Conservation (phyloP, 2,113 vertebrate species). For the Entosphenus tridentatus region DNA sequence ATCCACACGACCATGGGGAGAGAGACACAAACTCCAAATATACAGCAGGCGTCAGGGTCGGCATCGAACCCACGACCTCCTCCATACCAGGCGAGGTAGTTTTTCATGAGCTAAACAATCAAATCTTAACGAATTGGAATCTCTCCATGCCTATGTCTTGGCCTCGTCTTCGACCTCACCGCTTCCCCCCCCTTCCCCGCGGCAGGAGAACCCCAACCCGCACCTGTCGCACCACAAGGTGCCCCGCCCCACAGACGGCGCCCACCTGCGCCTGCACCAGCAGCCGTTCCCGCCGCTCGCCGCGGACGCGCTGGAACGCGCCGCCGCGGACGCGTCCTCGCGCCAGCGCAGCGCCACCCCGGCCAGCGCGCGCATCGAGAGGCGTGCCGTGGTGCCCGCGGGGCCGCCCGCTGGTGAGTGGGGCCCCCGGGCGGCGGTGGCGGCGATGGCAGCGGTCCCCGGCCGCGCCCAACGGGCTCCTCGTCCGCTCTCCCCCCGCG, state of each 20-base stretch:
- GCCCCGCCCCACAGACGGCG: constrained; percentile 74
- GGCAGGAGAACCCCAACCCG: constrained; percentile 82
- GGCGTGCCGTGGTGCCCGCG: constrained; percentile 76
- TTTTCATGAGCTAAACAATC: no score
- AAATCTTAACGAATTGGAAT: no score
- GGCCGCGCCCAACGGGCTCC: no score
- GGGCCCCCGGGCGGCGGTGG: background rate
- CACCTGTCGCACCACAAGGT: constrained; percentile 98
- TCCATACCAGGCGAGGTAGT: no score
- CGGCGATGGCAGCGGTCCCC: no score
- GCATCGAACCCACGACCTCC: no score
- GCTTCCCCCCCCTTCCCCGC: background rate
- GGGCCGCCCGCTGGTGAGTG: constrained; percentile 75
- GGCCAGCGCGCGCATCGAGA: constrained; percentile 30
- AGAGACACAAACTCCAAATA: no score
- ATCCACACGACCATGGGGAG: no score
- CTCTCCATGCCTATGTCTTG: no score
- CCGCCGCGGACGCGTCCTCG: constrained; percentile 35
- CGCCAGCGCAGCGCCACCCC: constrained; percentile 31
- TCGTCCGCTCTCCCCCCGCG: no score
- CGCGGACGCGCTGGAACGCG: constrained; percentile 44
- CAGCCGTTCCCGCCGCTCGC: constrained; percentile 61
- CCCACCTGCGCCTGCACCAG: constrained; percentile 76
- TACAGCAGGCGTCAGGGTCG: no score
- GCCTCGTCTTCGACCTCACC: no score